Evolutionary conservation across 53 echinoderm and acorn worm genomes (phyloP).

Genomic region (Temnopleurus reevesii): DNA sequence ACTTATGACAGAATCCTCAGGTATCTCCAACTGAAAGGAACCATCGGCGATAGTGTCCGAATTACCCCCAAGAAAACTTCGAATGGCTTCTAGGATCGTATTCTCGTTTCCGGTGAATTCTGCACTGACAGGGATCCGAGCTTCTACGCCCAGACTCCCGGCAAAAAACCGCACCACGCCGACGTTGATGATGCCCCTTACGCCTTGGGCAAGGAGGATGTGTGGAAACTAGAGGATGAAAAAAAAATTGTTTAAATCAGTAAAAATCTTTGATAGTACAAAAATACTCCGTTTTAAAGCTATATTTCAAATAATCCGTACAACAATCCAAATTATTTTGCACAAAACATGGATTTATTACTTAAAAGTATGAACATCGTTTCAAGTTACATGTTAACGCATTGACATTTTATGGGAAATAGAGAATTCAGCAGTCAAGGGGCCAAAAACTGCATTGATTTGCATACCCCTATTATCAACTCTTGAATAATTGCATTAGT

Average conservation of each 20-base stretch:
- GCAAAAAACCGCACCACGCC: neutral
- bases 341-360: neutral
- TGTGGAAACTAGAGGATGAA: neutral
- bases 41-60: neutral
- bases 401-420: too few species aligned
- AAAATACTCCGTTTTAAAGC: too few species aligned
- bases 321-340: neutral
- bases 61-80: neutral
- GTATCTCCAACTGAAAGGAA: neutral
- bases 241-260: too few species aligned
- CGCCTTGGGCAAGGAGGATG: neutral
- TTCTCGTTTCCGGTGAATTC: neutral
- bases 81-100: neutral
- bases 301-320: neutral
- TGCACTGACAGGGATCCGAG: neutral
- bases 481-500: too few species aligned
- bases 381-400: too few species aligned
- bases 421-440: too few species aligned
- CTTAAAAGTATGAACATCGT: too few species aligned
- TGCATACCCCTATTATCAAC: too few species aligned
- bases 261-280: too few species aligned
- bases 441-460: too few species aligned
- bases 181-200: neutral
- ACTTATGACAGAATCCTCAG: neutral
- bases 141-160: neutral